phyloP scores from a whole-genome alignment of 2,888 invertebrate species.

The Frankliniella fusca region DNA sequence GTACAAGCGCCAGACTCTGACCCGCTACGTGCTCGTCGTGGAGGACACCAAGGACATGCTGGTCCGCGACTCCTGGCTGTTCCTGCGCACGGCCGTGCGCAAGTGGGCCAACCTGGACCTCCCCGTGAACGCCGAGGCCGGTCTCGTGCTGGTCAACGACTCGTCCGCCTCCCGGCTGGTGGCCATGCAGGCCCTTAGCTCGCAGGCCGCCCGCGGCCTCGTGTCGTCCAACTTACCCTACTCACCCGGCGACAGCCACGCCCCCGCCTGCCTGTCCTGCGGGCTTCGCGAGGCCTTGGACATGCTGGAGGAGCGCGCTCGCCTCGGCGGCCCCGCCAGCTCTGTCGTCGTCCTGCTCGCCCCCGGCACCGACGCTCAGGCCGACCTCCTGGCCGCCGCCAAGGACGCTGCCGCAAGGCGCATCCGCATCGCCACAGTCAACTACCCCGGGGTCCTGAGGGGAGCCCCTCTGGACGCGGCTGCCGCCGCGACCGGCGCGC shows the following conservation, averaged over 20 bases:
- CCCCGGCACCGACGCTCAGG: conserved; percentile 51
- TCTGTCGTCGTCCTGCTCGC: conserved; percentile 56
- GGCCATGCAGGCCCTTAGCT: conserved; percentile 44
- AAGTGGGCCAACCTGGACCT: conserved; percentile 58
- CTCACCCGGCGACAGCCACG: conserved; percentile 51
- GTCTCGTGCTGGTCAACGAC: conserved; percentile 51
- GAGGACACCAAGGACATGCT: conserved; percentile 58
- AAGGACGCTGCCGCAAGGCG: conserved; percentile 47
- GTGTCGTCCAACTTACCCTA: conserved; percentile 53
- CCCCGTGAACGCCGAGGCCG: conserved; percentile 52
- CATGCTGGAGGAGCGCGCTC: conserved; percentile 50
- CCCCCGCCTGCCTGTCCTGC: conserved; percentile 52
- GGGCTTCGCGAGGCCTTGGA: conserved; percentile 46
- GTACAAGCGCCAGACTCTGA: conserved; percentile 53
- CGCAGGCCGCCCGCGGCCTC: conserved; percentile 46
- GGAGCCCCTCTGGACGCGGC: conserved; percentile 50
- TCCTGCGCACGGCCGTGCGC: conserved; percentile 55
- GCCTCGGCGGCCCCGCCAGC: conserved; percentile 50
- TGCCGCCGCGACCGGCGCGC: conserved; percentile 49
- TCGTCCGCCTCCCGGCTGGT: conserved; percentile 44
- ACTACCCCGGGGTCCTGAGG: conserved; percentile 52
- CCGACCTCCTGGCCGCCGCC: conserved; percentile 44
- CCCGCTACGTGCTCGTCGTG: conserved; percentile 56
- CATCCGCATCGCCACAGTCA: conserved; percentile 54
- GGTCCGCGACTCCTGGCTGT: conserved; percentile 57